These are phyloP conservation scores for Theristicus caerulescens DNA, from an alignment of 2,113 vertebrate species.

Conservation along the genomic window DNA sequence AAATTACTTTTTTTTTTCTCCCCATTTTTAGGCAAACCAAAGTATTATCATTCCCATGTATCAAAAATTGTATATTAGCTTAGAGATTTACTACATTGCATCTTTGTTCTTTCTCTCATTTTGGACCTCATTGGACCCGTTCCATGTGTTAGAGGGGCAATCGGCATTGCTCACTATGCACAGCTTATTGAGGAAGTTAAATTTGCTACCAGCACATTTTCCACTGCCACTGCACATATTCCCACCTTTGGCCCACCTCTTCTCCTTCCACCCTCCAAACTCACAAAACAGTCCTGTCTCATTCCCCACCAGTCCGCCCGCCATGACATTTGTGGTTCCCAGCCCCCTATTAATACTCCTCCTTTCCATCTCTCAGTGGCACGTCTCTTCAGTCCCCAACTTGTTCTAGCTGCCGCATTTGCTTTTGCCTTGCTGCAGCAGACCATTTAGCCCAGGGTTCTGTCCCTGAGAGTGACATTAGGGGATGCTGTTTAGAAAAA, in stretches of 20 bases:
- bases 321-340: neutral
- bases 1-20: neutral
- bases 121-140: neutral
- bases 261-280: neutral
- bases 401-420: neutral
- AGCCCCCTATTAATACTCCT: neutral
- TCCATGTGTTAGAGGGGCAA: neutral
- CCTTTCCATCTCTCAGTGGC: neutral
- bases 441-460: neutral
- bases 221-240: neutral
- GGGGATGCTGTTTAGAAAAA: neutral
- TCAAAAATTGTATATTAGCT: neutral
- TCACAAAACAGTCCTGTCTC: neutral
- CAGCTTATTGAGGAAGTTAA: neutral
- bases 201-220: neutral
- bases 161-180: neutral
- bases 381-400: neutral
- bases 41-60: neutral
- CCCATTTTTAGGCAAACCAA: neutral
- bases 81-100: neutral
- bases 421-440: neutral
- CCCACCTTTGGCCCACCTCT: neutral
- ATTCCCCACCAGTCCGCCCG: neutral
- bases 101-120: neutral
- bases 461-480: neutral